These are phyloP conservation scores for Monomorium pharaonis DNA, from an alignment of 1,140 invertebrate genomes.

Conservation along the genomic window DNA sequence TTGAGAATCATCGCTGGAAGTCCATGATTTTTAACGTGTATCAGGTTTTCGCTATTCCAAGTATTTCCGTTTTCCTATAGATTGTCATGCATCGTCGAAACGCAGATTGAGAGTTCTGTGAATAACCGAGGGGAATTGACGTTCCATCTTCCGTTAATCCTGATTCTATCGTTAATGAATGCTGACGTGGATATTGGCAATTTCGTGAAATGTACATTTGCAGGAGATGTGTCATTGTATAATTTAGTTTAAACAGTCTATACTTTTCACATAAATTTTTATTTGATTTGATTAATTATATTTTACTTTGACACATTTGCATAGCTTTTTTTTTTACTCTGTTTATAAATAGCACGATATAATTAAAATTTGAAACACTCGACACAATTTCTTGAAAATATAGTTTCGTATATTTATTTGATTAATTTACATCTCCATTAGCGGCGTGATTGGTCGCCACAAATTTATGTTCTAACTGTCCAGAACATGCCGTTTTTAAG, in stretches of 20 bases:
- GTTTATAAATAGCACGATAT: neutral
- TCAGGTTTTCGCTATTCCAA: conserved; percentile 30
- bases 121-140: neutral
- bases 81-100: neutral
- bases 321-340: neutral
- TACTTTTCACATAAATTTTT: neutral
- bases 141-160: neutral
- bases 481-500: conserved; percentile 14
- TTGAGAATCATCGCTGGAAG: neutral
- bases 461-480: conserved; percentile 40
- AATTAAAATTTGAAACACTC: neutral
- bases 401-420: neutral
- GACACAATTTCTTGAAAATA: neutral
- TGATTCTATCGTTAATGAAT: neutral
- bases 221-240: neutral
- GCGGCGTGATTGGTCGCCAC: neutral
- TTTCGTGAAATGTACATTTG: neutral
- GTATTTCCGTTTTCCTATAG: conserved; percentile 4
- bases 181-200: neutral
- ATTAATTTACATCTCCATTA: conserved; percentile 17
- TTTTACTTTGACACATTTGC: neutral
- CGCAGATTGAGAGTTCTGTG: neutral
- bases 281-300: no score
- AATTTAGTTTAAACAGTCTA: neutral
- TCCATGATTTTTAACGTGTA: conserved; percentile 5